Percentiles rank a stretch among this genome's conserved stretches.
phyloP scores from a whole-genome alignment of 1,140 invertebrate species.

The Ctenoplectra terminalis region DNA sequence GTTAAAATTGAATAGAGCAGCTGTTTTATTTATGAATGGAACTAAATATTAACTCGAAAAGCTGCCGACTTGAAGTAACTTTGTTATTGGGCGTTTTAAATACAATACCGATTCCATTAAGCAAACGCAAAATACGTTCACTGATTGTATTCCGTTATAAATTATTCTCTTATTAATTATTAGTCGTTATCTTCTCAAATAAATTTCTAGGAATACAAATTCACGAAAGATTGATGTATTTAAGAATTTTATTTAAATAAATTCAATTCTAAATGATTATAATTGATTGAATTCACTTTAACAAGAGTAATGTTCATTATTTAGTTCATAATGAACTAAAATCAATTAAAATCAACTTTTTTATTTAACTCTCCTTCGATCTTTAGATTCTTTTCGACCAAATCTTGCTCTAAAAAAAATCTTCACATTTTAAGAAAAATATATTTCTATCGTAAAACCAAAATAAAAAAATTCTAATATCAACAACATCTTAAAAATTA shows the following conservation, averaged over 20 bases:
- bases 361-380: too few species aligned
- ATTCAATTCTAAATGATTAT: not conserved
- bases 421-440: too few species aligned
- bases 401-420: too few species aligned
- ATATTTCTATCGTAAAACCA: too few species aligned
- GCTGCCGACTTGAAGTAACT: not conserved
- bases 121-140: too few species aligned
- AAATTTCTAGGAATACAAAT: not conserved
- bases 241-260: not conserved
- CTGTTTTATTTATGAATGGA: not conserved
- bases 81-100: not conserved
- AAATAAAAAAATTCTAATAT: too few species aligned
- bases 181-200: not conserved
- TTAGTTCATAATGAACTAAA: too few species aligned
- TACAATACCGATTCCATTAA: not conserved
- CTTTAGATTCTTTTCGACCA: too few species aligned
- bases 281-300: not conserved
- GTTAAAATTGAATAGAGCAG: not conserved
- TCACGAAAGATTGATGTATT: not conserved
- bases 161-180: not conserved
- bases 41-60: not conserved
- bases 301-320: not conserved
- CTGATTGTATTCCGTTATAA: not conserved
- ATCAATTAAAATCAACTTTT: too few species aligned
- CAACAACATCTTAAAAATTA: too few species aligned